These are phyloP conservation scores for Cecropterus lyciades DNA, from an alignment of 1,140 invertebrate species.

Conservation along the genomic window DNA sequence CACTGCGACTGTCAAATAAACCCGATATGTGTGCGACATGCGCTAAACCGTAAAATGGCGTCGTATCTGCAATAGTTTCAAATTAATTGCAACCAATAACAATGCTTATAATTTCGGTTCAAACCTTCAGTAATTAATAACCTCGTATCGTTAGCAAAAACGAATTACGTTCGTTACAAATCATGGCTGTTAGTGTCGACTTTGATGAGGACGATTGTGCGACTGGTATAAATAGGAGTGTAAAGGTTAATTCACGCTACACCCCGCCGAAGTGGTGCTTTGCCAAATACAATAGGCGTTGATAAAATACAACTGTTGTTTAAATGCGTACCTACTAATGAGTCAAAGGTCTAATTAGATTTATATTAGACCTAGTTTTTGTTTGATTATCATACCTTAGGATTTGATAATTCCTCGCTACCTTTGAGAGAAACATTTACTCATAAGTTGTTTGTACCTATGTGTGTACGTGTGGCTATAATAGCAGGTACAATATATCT, in stretches of 20 bases:
- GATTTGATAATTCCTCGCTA: too few relatives aligned
- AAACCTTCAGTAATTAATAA: conserved; percentile 32
- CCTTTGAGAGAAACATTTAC: too few relatives aligned
- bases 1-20: conserved; percentile 30
- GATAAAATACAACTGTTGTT: too few relatives aligned
- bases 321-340: too few relatives aligned
- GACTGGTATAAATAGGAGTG: conserved; percentile 20
- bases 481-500: too few relatives aligned
- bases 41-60: conserved; percentile 22
- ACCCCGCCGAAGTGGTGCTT: background rate
- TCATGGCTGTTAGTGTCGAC: conserved; percentile 26
- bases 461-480: too few relatives aligned
- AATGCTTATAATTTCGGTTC: conserved; percentile 29
- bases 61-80: conserved; percentile 29
- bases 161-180: conserved; percentile 25
- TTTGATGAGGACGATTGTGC: conserved; percentile 32
- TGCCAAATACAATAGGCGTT: background rate
- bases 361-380: too few relatives aligned
- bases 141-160: conserved; percentile 26
- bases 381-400: too few relatives aligned
- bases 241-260: background rate
- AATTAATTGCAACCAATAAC: conserved; percentile 32
- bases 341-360: too few relatives aligned
- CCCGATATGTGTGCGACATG: conserved; percentile 23
- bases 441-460: too few relatives aligned